Conservation (phyloP, 2,113 vertebrate genomes). For the Paradisaea rubra region DNA sequence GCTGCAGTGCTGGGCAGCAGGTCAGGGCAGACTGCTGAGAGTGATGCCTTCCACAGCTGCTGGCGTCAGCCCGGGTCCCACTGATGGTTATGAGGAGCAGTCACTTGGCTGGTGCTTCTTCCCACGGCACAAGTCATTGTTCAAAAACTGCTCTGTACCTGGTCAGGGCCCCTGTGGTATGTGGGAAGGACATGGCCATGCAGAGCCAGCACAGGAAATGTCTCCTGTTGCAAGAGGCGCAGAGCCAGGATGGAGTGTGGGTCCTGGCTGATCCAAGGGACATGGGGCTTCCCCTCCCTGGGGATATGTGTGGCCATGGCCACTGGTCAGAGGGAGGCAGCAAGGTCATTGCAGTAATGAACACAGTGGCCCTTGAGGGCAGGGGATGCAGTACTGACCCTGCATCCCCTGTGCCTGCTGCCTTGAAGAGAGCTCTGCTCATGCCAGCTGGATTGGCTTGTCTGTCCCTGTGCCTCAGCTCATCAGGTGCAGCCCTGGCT, state of each 20-base stretch:
- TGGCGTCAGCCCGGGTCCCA: background rate
- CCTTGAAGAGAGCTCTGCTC: background rate
- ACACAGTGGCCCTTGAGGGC: background rate
- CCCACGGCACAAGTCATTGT: fast-evolving
- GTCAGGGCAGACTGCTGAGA: background rate
- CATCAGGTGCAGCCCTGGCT: background rate
- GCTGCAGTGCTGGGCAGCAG: background rate
- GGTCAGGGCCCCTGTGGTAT: background rate
- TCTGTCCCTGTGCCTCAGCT: background rate
- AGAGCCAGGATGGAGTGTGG: background rate
- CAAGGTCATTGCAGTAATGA: background rate
- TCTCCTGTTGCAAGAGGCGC: background rate
- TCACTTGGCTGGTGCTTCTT: background rate
- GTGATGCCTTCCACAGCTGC: background rate
- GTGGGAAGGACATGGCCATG: background rate
- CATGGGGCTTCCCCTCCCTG: fast-evolving
- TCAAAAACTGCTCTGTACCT: background rate
- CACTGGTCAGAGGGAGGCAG: background rate
- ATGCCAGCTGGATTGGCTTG: background rate
- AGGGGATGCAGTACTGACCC: background rate
- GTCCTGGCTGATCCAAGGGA: background rate
- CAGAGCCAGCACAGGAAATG: background rate
- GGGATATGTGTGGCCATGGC: fast-evolving
- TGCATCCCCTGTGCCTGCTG: background rate
- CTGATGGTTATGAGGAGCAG: background rate